Base-by-base conservation (phyloP, 2,113 vertebrate genomes). In the Formicarius rufipectus region DNA sequence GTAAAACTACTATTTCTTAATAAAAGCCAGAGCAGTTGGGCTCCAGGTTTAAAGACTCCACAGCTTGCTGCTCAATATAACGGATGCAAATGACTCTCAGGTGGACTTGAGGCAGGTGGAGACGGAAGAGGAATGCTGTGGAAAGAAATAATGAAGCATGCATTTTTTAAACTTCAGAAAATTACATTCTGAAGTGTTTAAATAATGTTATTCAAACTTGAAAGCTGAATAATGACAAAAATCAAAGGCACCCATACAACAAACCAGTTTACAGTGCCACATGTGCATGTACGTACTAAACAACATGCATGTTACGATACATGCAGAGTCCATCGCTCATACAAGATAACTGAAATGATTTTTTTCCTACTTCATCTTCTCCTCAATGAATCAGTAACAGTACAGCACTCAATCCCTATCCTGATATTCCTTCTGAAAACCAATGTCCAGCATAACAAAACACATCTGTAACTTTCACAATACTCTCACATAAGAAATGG, bases 281-380 rank as follows among this genome's bases (percentile, higher is more conserved):
- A 2, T 4, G 21, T 40, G 59, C 56, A 12, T 8, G 3, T 0
- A 8, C 1, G 6, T 21, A 25, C 12, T 5, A 69, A 79, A 18
- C 49, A 49, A 44, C 3, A 3, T 0, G 3, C 3, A 27, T 10
- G 42, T 44, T 33, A 10, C 1, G 3, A 11, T 14, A 10, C 0
- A 10, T 2, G 14, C 1, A 30, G 25, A 47, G 10, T 4, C n/a
- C 1, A 1, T 15, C 14, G 28, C 5, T 68, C 44, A 21, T 1
- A 37, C 23, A 22, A 45, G 8, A 40, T 47, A 66, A 40, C 2
- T 1, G 4, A 68, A n/a, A 45, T 2, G 7, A 68, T n/a, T 66
- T 37, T 55, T 52, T 64, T 37, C 6, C 3, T 63, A 44, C 4
- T 82, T 81, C 31, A 77, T 15, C 30, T 66, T 56, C 37, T 87